These are phyloP conservation scores for Opisthograptis luteolata DNA, from an alignment of 2,888 invertebrate genomes.

Conservation along the genomic window DNA sequence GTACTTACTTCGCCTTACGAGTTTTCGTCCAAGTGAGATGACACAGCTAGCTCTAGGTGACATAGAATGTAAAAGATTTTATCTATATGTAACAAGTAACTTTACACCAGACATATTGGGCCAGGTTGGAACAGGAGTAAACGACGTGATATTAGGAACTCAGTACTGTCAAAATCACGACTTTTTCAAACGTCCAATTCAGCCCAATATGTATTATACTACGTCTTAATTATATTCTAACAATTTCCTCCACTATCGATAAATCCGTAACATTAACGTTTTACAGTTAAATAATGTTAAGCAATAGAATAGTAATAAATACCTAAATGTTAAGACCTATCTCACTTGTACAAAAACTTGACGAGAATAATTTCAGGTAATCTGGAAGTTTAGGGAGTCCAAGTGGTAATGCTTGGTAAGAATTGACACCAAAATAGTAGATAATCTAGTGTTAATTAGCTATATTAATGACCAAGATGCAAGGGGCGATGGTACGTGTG, in stretches of 20 bases:
- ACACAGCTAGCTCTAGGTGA: slow-evolving; percentile 6
- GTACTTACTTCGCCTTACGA: slow-evolving; percentile 10
- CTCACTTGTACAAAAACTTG: slow-evolving; percentile 24
- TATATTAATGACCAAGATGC: slow-evolving; percentile 22
- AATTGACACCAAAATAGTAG: slow-evolving; percentile 32
- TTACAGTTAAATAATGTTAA: too few species aligned
- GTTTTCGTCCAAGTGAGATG: slow-evolving; percentile 26
- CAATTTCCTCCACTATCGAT: too few species aligned
- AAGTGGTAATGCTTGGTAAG: slow-evolving; percentile 35
- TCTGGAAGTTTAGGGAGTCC: slow-evolving; percentile 34
- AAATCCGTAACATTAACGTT: too few species aligned
- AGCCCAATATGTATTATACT: too few species aligned
- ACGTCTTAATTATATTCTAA: too few species aligned
- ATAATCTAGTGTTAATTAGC: slow-evolving; percentile 19
- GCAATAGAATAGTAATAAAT: background rate
- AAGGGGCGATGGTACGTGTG: slow-evolving; percentile 13
- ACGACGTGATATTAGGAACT: too few species aligned
- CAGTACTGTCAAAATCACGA: too few species aligned
- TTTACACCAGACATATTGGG: background rate
- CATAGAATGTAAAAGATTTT: slow-evolving; percentile 1
- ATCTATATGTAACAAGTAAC: background rate
- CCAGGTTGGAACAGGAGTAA: background rate
- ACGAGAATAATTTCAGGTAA: slow-evolving; percentile 1
- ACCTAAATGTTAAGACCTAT: background rate
- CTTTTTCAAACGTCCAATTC: too few species aligned